phyloP scores from a whole-genome alignment of 2,888 invertebrate species.

The Temnothorax unifasciatus region DNA sequence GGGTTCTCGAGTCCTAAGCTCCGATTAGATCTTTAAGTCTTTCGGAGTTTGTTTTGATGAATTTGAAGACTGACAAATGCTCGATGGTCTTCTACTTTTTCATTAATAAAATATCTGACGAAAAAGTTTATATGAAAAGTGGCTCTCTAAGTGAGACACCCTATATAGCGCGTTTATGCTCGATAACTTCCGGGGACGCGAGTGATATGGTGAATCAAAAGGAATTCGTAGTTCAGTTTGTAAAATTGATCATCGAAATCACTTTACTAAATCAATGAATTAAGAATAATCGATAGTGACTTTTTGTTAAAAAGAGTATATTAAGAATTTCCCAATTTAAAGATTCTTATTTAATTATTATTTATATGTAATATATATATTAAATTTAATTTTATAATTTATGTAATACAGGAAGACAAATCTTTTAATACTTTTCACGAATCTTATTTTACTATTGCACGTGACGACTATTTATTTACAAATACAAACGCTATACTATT shows the following conservation, averaged over 20 bases:
- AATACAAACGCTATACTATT: neutral
- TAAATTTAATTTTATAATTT: neutral
- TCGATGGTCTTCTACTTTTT: neutral
- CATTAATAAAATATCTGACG: neutral
- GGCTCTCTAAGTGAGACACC: neutral
- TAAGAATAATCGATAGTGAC: neutral
- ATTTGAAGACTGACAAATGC: neutral
- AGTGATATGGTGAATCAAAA: constrained; percentile 7
- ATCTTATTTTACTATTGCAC: neutral
- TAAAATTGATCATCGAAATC: constrained; percentile 11
- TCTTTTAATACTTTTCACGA: neutral
- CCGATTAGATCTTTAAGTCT: neutral
- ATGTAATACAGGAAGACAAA: neutral
- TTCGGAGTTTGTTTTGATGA: neutral
- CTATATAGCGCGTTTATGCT: neutral
- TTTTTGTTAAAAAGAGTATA: neutral
- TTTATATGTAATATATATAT: neutral
- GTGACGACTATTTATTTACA: neutral
- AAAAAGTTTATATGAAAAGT: neutral
- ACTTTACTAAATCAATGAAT: neutral
- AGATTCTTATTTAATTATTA: neutral
- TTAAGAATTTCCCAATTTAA: neutral
- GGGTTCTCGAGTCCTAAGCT: neutral
- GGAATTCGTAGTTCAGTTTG: neutral
- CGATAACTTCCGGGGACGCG: neutral